Base-by-base conservation (phyloP, 2,113 vertebrate genomes). In the Lasiurus borealis region DNA sequence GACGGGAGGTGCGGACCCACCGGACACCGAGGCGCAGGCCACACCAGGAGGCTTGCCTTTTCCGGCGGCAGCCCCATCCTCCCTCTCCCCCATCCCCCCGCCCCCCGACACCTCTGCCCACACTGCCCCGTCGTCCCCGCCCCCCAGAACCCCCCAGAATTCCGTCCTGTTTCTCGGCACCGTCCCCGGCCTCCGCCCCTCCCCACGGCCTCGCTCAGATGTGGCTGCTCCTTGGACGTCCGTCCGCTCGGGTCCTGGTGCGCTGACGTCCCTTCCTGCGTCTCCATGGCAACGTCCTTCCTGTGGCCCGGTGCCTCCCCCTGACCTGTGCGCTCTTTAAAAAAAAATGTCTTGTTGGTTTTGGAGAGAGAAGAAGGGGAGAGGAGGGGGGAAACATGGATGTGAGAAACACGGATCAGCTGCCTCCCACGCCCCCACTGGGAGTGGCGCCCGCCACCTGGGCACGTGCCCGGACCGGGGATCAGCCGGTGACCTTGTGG, bases 271-370 rank as follows among this genome's bases (percentile, higher is more conserved):
- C n/a, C 8, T 48, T 27, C 64, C 34, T 44, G 0, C 14, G 1
- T 57, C 8, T 80, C 31, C 14, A 0, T 0, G 2, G 0, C 1
- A 52, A n/a, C 14, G 0, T 40, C 87, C 36, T 57, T 4, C 10
- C 1, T 4, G 0, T 27, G 0, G 0, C 4, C 44, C 52, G 2
- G 0, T 21, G 14, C n/a, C 88, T 31, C 50, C 34, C 11, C 7
- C 31, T 36, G 75, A 31, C 2, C 75, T 14, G 75, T 21, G 9
- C 16, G 0, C 52, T 54, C 69, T 73, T 15, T 4, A 59, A 62
- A 62, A 62, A 62, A 59, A 75, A 46, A 29, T 2, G 12, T 66
- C 31, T 6, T 66, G 29, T 66, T 66, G 62, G 29, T 66, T 66
- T 66, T 66, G 27, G 29, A 66, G 62, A 31, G 62, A 64, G 59